Base-by-base conservation (phyloP, 2,888 invertebrate species). In the Philopedon plagiatum region DNA sequence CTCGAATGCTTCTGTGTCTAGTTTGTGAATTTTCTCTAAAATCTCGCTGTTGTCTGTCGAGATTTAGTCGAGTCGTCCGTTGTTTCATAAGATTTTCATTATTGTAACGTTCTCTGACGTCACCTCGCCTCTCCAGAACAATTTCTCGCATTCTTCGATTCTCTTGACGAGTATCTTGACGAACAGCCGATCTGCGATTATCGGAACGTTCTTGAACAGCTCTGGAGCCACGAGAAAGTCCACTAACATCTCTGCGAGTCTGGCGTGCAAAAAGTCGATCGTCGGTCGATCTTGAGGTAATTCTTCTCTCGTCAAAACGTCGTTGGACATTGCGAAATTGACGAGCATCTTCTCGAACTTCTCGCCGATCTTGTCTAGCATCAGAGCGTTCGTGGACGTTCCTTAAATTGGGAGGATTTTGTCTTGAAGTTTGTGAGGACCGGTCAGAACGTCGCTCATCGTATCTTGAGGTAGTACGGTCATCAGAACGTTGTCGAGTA, bases 271-370 rank as follows among this genome's bases (percentile, higher is more conserved):
- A 23, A 5, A 9, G 9, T n/a, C 2, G 23, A n/a, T 46, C 11
- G 5, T 23, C 46, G n/a, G 8, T 5, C 5, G 5, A 5, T 23
- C 3, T 23, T 46, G n/a, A n/a, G 21, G 23, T 46, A 21, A 9
- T 11, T 46, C n/a, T 46, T 23, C 21, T 21, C 5, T 23, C 5
- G 23, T 23, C 5, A 8, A 7, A 46, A 23, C 46, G 51, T 9
- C 8, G 9, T 54, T 54, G 15, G 11, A 29, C 9, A 29, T 54
- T 8, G 5, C 51, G 1, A 9, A 29, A 9, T 15, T 9, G 13
- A 2, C 34, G 32, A 56, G 34, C 26, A 57, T 57, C 7, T 57
- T n/a, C n/a, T 57, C 21, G 19, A 37, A 57, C 57, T 0, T 23
- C 34, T 15, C 9, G 29, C 18, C 23, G 29, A 49, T 1, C n/a